Base-by-base conservation (phyloP, 2,888 invertebrate species). In the Nomada goodeniana region DNA sequence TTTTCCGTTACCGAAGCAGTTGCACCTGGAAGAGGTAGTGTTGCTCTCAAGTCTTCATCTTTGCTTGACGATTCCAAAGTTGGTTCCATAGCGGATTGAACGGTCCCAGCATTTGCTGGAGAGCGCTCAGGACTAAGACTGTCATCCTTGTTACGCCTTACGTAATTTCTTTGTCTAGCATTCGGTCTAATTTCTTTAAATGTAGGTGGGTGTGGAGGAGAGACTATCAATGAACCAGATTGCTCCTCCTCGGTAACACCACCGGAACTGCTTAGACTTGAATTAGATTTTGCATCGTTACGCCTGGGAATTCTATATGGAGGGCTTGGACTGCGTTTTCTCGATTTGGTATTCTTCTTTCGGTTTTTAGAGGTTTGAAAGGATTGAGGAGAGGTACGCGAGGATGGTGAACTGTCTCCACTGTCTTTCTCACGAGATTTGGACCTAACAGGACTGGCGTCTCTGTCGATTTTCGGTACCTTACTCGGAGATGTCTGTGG, bases 101-200 rank as follows among this genome's bases (percentile, higher is more conserved):
- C 80, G 79, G 81, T 89, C 55, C 86, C 84, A 82, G 88, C 76
- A 76, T 80, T 85, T 75, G 81, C 78, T 71, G 88, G 84, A 68
- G 86, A 89, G 36, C 87, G 92, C 87, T 95, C 95, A 47, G 95
- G 96, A 92, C 95, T 96, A 89, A 95, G 94, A 42, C 95, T 95
- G 87, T 94, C 95, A 83, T 95, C 95, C 85, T 95, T 94, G 92
- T 96, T 96, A 76, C 96, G 95, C 76, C 96, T 94, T 92, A 96
- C 95, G 94, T 96, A 96, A 92, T 95, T 95, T 74, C 96, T 95
- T 90, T 95, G 92, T 86, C 93, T 93, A 65, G 92, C 87, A 64
- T 91, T 92, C 50, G 91, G 89, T 65, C 93, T 90, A 61, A 93
- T 91, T 61, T 93, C 93, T 89, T 92, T 93, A 88, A 94, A 94